phyloP scores from a whole-genome alignment of 2,797 vertebrate species.

The Apodemus agrarius region DNA sequence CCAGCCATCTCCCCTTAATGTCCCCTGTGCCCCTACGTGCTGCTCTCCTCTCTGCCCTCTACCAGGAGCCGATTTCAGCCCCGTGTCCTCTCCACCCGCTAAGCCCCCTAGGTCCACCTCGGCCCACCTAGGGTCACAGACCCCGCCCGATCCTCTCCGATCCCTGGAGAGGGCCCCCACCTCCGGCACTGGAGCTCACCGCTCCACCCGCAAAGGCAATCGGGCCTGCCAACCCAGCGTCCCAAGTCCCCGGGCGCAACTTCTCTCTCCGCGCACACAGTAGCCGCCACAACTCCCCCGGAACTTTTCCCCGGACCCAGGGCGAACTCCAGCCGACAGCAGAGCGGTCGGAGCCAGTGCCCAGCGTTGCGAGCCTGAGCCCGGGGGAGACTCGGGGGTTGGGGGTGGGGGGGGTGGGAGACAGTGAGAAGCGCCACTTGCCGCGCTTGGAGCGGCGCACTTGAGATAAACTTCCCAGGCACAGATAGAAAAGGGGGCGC shows the following conservation, averaged over 20 bases:
- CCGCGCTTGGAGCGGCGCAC: conserved; percentile 75
- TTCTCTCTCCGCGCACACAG: conserved; percentile 64
- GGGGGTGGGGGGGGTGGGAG: background rate
- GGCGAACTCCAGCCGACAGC: conserved; percentile 26
- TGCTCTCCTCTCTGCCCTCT: conserved; percentile 15
- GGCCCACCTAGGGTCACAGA: background rate
- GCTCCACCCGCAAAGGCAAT: background rate
- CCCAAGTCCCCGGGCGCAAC: conserved; percentile 65
- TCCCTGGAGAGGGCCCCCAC: background rate
- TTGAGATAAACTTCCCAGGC: conserved; percentile 81
- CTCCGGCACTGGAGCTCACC: conserved; percentile 10
- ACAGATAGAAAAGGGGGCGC: conserved; percentile 47
- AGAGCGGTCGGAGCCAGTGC: conserved; percentile 30
- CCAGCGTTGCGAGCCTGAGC: conserved; percentile 34
- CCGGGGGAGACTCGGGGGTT: conserved; percentile 14
- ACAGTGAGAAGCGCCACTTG: conserved; percentile 63
- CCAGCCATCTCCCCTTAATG: background rate
- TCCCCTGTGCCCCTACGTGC: conserved; percentile 12
- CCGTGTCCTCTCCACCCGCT: conserved; percentile 34
- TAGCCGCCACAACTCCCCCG: conserved; percentile 67
- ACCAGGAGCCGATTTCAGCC: conserved; percentile 35
- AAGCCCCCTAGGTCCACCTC: conserved; percentile 20
- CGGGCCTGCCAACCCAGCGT: conserved; percentile 20
- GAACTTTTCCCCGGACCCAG: conserved; percentile 73
- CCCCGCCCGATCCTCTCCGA: background rate